Percentiles rank a stretch among this genome's conserved stretches.
phyloP scores from a whole-genome alignment of 2,113 vertebrate species.

The Columbina picui region DNA sequence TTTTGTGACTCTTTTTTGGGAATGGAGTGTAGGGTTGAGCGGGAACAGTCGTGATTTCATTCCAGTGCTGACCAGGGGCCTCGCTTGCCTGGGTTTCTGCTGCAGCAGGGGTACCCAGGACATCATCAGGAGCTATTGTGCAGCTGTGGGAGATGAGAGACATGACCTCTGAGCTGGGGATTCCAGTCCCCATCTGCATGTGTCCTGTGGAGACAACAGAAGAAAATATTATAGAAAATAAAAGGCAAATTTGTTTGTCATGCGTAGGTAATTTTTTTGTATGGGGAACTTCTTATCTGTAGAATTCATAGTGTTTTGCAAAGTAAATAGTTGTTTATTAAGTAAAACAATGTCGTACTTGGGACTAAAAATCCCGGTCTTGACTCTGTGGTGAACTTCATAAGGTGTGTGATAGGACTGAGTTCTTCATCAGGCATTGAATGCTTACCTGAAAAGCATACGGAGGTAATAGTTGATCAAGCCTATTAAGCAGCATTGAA shows the following conservation, averaged over 20 bases:
- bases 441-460: neutral
- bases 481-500: neutral
- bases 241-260: neutral
- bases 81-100: neutral
- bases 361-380: neutral
- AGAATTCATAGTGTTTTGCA: neutral
- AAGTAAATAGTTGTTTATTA: neutral
- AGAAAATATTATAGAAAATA: neutral
- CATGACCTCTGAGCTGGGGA: neutral
- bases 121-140: neutral
- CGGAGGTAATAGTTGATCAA: neutral
- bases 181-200: neutral
- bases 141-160: neutral
- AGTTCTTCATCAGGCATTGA: neutral
- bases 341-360: neutral
- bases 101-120: neutral
- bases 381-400: neutral
- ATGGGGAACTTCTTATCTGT: neutral
- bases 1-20: neutral
- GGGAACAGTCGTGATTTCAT: neutral
- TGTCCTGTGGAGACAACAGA: neutral
- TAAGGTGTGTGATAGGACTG: neutral
- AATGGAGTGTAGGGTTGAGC: neutral
- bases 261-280: neutral
- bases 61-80: neutral